phyloP scores from a whole-genome alignment of 2,888 invertebrate species.

The Lacanobia oleracea region DNA sequence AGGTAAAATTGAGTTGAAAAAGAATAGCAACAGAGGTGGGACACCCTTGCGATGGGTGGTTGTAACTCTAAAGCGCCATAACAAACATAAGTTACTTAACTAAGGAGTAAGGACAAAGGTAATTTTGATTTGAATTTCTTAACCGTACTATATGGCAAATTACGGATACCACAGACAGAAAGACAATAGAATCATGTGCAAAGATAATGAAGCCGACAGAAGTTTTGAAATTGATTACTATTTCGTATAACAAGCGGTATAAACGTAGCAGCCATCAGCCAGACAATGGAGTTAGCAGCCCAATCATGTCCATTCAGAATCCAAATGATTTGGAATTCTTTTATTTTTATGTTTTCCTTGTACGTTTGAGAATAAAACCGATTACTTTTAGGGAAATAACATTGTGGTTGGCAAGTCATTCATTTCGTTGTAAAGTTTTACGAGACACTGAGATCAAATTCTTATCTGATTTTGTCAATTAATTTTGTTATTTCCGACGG shows the following conservation, averaged over 20 bases:
- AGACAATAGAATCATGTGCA: slow-evolving; percentile 28
- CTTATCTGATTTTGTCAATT: neutral
- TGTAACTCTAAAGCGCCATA: neutral
- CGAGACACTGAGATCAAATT: neutral
- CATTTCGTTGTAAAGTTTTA: slow-evolving; percentile 13
- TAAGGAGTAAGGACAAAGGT: neutral
- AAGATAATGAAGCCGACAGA: slow-evolving; percentile 37
- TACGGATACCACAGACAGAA: slow-evolving; percentile 27
- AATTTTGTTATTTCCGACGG: neutral
- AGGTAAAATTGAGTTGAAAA: slow-evolving; percentile 1
- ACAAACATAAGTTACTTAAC: neutral
- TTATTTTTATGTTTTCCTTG: slow-evolving; percentile 34
- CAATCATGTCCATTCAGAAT: slow-evolving; percentile 49
- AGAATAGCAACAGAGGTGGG: neutral
- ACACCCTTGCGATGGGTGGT: neutral
- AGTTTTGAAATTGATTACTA: slow-evolving; percentile 72
- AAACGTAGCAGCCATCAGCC: slow-evolving; percentile 26
- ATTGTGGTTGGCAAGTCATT: slow-evolving; percentile 2
- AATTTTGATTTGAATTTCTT: neutral
- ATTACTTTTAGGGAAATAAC: slow-evolving; percentile 35
- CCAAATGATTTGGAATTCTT: slow-evolving; percentile 28
- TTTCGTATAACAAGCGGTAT: slow-evolving; percentile 41
- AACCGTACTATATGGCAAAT: neutral
- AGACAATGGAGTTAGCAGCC: slow-evolving; percentile 57
- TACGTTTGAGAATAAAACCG: slow-evolving; percentile 17